Conservation (phyloP, 2,888 invertebrate species). For the Eupithecia pulchellata region DNA sequence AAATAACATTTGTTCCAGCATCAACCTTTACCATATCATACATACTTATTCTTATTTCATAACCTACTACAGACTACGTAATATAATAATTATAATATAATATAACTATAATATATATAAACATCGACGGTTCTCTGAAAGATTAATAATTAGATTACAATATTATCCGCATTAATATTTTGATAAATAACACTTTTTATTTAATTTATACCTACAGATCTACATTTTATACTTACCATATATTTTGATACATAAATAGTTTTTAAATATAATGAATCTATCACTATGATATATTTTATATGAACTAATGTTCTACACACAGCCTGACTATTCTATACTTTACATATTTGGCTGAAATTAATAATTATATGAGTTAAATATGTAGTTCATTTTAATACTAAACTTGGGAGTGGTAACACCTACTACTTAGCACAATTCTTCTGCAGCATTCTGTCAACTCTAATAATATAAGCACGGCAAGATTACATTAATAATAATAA, state of each 20-base stretch:
- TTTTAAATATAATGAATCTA: background rate
- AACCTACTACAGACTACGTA: constrained; percentile 51
- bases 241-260: background rate
- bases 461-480: background rate
- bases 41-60: constrained; percentile 37
- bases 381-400: background rate
- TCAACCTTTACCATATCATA: constrained; percentile 75
- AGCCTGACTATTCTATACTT: constrained; percentile 18
- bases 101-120: constrained; percentile 22
- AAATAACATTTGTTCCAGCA: constrained; percentile 74
- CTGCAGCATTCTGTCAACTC: constrained; percentile 13
- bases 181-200: background rate
- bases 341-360: background rate
- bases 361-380: background rate
- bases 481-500: background rate
- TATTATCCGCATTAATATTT: background rate
- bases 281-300: background rate
- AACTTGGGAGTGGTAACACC: constrained; percentile 43
- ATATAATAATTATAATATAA: background rate
- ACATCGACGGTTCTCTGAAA: constrained; percentile 81
- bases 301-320: constrained; percentile 20
- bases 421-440: background rate
- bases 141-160: constrained; percentile 21
- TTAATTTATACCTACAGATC: background rate
- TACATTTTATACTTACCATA: background rate